Base-by-base conservation (phyloP, 2,797 vertebrate species). In the Betta splendens region DNA sequence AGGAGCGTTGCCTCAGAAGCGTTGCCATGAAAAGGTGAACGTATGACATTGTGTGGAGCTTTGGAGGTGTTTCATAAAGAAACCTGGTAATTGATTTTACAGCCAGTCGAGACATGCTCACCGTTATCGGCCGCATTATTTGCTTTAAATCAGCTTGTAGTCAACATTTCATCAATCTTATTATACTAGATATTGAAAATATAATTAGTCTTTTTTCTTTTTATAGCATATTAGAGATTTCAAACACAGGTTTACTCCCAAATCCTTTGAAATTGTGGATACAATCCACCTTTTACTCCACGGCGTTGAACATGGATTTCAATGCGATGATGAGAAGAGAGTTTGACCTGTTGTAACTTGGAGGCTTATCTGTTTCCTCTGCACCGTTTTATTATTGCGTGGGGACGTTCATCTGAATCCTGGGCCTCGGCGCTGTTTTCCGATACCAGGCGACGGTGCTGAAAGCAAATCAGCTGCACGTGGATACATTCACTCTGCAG, bases 1-100 rank as follows among this genome's bases (percentile, higher is more conserved):
- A n/a, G n/a, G 50, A 58, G 76, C 63, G 58, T 57, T 49, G 51
- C 70, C 59, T 65, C 46, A 25, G 58, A 64, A 39, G 69, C 55
- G 33, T 7, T 37, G 37, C 21, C 32, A 39, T 59, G 31, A 54
- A 69, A 67, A 72, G 46, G 56, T 64, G 44, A 69, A 40, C 15
- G 31, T 63, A 54, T 40, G 54, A 62, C 45, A 68, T 44, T 29
- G 33, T 51, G 37, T 47, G 79, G 13, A 58, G 53, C 23, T 32
- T 10, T 16, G 10, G 26, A 18, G 13, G 28, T 28, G 23, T 16
- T 15, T 51, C 33, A 46, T 23, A 17, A 31, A 28, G 5, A 13
- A 9, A 9, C 20, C 40, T 16, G 29, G n/a, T 20, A 42, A 45
- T 45, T 15, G 50, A 39, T 63, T 60, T 62, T 42, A 35, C 31